These are phyloP conservation scores for Sipha maydis DNA, from an alignment of 2,888 invertebrate species.

Conservation along the genomic window DNA sequence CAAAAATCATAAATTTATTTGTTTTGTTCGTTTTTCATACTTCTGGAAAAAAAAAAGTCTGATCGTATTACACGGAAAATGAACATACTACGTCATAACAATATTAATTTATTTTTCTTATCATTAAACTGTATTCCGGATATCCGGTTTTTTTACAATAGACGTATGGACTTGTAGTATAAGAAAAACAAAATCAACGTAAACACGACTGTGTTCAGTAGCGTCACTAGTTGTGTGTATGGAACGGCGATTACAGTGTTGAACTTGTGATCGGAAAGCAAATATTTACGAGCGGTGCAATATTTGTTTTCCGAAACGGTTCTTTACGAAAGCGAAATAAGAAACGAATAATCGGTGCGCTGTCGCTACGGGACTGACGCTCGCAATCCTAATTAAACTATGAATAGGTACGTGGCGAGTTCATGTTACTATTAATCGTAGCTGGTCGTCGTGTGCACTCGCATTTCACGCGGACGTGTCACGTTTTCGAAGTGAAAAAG, in stretches of 20 bases:
- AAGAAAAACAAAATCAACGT: conserved; percentile 9
- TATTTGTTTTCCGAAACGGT: background rate
- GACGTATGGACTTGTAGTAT: background rate
- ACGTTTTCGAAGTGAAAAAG: no score
- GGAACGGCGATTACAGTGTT: background rate
- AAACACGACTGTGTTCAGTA: conserved; percentile 21
- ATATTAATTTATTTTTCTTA: background rate
- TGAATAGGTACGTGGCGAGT: no score
- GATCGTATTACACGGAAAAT: no score
- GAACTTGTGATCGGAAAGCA: background rate
- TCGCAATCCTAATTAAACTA: no score
- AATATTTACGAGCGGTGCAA: background rate
- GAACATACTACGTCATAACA: background rate
- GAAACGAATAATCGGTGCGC: background rate
- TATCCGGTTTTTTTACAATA: conserved; percentile 30
- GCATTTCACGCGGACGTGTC: no score
- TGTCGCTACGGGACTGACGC: background rate
- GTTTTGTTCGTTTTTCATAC: no score
- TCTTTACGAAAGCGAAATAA: background rate
- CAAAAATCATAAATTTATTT: no score
- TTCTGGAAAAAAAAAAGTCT: no score
- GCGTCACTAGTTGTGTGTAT: background rate
- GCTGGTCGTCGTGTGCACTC: no score
- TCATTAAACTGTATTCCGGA: background rate
- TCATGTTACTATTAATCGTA: no score